These are phyloP conservation scores for Meta bourneti DNA, from an alignment of 2,888 invertebrate genomes.

Conservation along the genomic window DNA sequence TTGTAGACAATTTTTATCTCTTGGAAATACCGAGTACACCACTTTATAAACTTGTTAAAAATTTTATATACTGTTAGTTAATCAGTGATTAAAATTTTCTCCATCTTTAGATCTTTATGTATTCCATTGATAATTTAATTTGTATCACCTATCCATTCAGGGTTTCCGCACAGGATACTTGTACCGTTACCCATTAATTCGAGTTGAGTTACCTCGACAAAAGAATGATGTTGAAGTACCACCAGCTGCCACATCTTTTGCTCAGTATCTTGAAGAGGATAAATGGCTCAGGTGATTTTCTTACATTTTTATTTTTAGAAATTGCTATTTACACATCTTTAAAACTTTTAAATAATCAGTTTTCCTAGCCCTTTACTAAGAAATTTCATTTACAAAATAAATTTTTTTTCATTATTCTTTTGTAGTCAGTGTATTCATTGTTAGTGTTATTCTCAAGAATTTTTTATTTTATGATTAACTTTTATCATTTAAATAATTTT, in stretches of 20 bases:
- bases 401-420: background rate
- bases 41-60: background rate
- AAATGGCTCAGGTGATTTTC: conserved; percentile 78
- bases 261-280: conserved; percentile 91
- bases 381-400: background rate
- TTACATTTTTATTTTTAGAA: background rate
- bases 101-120: too few species aligned
- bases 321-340: background rate
- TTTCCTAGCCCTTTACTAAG: background rate
- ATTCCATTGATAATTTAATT: background rate
- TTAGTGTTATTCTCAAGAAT: background rate
- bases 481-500: background rate
- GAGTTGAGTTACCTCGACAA: conserved; percentile 92
- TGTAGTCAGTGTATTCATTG: background rate
- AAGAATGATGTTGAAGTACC: conserved; percentile 98
- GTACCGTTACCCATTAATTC: conserved; percentile 92
- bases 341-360: background rate
- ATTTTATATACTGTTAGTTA: background rate
- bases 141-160: conserved; percentile 80
- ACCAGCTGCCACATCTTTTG: conserved; percentile 92
- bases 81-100: background rate
- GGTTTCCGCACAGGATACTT: conserved; percentile 98
- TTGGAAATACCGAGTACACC: background rate
- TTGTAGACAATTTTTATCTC: background rate
- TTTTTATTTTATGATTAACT: background rate